A percentile compares a stretch with the other conserved stretches of the same genome.
Evolutionary conservation across 1,140 invertebrate species (phyloP).

Genomic region (Homarus americanus): DNA sequence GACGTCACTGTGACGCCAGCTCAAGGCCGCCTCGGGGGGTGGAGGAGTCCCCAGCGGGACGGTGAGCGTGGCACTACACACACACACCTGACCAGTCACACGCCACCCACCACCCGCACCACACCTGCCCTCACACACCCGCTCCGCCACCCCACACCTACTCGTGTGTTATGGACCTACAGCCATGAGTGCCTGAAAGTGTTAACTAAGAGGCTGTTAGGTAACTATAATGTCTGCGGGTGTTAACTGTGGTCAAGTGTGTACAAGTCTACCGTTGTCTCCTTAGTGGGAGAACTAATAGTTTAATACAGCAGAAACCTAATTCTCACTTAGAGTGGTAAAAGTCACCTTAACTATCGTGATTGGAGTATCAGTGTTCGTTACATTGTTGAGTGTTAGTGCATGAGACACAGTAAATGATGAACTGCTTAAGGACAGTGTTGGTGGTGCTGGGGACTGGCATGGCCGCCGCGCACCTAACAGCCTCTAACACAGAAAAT

Average conservation of each 20-base stretch:
- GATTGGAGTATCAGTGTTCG: neutral
- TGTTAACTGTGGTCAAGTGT: neutral
- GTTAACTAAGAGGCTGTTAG: too few species aligned
- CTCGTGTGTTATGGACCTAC: neutral
- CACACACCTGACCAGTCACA: neutral
- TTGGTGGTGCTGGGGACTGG: neutral
- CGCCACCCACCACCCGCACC: neutral
- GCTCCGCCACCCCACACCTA: neutral
- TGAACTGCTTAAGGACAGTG: neutral
- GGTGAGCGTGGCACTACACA: neutral
- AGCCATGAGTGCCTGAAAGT: neutral
- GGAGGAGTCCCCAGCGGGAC: neutral
- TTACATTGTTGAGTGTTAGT: neutral
- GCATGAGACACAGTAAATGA: neutral
- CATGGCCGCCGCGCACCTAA: too few species aligned
- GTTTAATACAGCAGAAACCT: too few species aligned
- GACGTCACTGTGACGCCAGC: slow-evolving; percentile 16
- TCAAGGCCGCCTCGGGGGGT: slow-evolving; percentile 37
- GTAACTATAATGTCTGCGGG: neutral
- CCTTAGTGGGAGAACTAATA: too few species aligned
- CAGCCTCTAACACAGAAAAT: neutral
- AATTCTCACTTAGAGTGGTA: too few species aligned
- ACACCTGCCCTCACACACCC: neutral
- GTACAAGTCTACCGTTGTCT: neutral
- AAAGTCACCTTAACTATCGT: too few species aligned